A percentile compares a stretch with the other conserved stretches of the same genome.
Conservation (phyloP, 2,888 invertebrate species). For the Amaurobius ferox region DNA sequence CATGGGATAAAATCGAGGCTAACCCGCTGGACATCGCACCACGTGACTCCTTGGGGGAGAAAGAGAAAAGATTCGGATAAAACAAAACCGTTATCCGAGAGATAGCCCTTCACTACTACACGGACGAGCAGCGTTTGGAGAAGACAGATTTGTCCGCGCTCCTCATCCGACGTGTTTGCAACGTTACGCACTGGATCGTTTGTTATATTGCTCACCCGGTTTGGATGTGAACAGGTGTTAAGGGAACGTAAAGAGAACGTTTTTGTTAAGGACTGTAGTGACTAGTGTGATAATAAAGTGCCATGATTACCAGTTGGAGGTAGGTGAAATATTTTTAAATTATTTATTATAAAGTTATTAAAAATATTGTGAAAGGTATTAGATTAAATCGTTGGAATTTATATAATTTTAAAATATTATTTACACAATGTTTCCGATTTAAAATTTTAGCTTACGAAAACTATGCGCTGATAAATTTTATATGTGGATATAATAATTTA, state of each 20-base stretch:
- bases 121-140: slow-evolving; percentile 24
- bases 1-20: slow-evolving; percentile 59
- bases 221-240: background rate
- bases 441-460: too few species aligned
- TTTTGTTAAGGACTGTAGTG: background rate
- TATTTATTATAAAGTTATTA: too few species aligned
- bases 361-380: too few species aligned
- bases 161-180: slow-evolving; percentile 18
- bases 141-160: slow-evolving; percentile 22
- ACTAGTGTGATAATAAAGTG: slow-evolving; percentile 46
- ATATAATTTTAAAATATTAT: too few species aligned
- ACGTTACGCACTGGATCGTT: slow-evolving; percentile 52
- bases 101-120: slow-evolving; percentile 43
- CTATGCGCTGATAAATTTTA: too few species aligned
- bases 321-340: background rate
- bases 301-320: slow-evolving; percentile 65
- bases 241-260: background rate
- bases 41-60: slow-evolving; percentile 44
- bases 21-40: slow-evolving; percentile 66
- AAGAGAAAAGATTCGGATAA: slow-evolving; percentile 56
- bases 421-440: too few species aligned
- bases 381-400: too few species aligned
- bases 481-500: too few species aligned
- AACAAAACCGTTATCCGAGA: slow-evolving; percentile 63
- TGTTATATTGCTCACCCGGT: background rate